phyloP scores from a whole-genome alignment of 2,797 vertebrate species.

The Amphiprion clarkii region DNA sequence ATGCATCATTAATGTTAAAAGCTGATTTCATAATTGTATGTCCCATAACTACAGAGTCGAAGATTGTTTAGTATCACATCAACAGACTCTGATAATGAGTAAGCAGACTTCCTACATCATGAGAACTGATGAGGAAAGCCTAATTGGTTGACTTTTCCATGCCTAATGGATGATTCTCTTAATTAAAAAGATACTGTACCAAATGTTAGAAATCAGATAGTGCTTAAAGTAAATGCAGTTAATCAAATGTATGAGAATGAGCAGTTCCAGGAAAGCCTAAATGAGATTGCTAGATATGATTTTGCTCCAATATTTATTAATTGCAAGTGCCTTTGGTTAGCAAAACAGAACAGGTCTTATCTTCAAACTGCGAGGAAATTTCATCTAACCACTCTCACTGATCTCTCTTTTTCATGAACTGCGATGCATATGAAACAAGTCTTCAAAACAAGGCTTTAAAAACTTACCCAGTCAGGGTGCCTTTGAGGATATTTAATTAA shows the following conservation, averaged over 20 bases:
- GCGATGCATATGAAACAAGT: constrained; percentile 98
- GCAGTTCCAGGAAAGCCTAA: constrained; percentile 91
- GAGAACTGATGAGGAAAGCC: constrained; percentile 87
- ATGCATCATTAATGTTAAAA: constrained; percentile 87
- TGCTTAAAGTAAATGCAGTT: constrained; percentile 87
- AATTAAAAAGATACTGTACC: constrained; percentile 92
- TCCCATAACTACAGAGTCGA: constrained; percentile 83
- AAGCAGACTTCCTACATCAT: constrained; percentile 86
- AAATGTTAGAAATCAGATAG: constrained; percentile 90
- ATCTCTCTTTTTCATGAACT: constrained; percentile 96
- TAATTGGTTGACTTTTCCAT: constrained; percentile 91
- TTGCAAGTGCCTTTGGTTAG: constrained; percentile 90
- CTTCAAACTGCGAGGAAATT: constrained; percentile 93
- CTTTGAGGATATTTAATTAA: constrained; percentile 99
- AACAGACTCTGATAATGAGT: constrained; percentile 87
- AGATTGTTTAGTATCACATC: constrained; percentile 88
- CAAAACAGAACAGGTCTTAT: constrained; percentile 94
- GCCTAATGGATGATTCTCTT: constrained; percentile 90
- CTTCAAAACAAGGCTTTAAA: constrained; percentile 99
- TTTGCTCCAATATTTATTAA: constrained; percentile 91
- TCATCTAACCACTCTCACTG: constrained; percentile 91
- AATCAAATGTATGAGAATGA: constrained; percentile 94
- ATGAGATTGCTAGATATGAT: constrained; percentile 89
- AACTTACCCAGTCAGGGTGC: constrained; percentile 99
- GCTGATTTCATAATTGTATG: constrained; percentile 85